Percentiles rank a stretch among this genome's conserved stretches.
Evolutionary conservation across 2,888 invertebrate species (phyloP).

Genomic region (Hypolimnas misippus): DNA sequence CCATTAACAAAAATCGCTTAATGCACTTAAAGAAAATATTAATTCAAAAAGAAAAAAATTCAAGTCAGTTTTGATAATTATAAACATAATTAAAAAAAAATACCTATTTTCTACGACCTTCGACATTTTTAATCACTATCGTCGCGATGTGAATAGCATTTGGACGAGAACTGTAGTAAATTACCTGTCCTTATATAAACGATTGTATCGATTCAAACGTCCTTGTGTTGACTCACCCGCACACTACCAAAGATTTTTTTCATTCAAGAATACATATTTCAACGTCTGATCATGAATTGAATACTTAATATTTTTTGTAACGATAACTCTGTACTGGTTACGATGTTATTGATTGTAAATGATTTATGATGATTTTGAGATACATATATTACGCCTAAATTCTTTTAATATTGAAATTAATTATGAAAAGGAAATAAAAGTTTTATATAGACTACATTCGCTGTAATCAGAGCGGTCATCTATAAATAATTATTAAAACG

Average conservation of each 20-base stretch:
- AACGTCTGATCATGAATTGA: slow-evolving; percentile 14
- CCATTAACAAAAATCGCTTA: too few relatives aligned
- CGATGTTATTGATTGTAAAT: neutral
- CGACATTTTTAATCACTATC: too few relatives aligned
- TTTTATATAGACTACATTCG: neutral
- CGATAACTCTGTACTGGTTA: neutral
- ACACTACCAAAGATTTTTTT: slow-evolving; percentile 28
- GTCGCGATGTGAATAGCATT: too few relatives aligned
- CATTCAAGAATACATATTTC: slow-evolving; percentile 26
- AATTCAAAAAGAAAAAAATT: too few relatives aligned
- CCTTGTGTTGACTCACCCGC: slow-evolving; percentile 35
- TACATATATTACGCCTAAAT: neutral
- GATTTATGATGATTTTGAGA: too few relatives aligned
- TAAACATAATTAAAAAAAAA: too few relatives aligned
- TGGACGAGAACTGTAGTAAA: too few relatives aligned
- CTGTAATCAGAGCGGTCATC: neutral
- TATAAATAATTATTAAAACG: too few relatives aligned
- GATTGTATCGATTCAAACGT: slow-evolving; percentile 21
- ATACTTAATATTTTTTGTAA: slow-evolving; percentile 8
- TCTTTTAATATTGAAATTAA: neutral
- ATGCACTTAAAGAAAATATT: too few relatives aligned
- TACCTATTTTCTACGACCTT: too few relatives aligned
- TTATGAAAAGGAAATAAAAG: neutral
- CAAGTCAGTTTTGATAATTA: too few relatives aligned
- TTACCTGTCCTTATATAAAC: neutral